Percentiles rank a stretch among this genome's conserved stretches.
Evolutionary conservation across 92 coral and sea anemone species (phyloP).

Genomic region (Porites cylindrica): DNA sequence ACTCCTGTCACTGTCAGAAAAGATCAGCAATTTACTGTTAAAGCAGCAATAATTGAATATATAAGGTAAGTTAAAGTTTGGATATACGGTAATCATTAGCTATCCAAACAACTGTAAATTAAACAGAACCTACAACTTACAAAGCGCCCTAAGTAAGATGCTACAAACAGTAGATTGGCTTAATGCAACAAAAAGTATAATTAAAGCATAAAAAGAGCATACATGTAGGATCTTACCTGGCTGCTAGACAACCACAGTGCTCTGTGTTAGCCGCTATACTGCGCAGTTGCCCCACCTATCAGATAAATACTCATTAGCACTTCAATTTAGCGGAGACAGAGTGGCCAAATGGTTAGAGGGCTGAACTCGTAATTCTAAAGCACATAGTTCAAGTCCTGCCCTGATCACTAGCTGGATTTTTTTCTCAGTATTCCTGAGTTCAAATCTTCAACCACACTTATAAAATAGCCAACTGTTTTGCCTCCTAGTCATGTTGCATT

Average conservation of each 20-base stretch:
- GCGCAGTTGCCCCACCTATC: conserved; percentile 57
- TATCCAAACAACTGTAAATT: background rate
- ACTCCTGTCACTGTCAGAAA: conserved; percentile 70
- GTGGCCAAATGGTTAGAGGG: background rate
- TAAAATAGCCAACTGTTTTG: too few species aligned
- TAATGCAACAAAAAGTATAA: background rate
- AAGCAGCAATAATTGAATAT: background rate
- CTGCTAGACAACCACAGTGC: conserved; percentile 86
- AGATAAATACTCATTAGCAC: background rate
- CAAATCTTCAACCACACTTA: too few species aligned
- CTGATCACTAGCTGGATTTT: too few species aligned
- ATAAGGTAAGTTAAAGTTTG: background rate
- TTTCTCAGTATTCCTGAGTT: too few species aligned
- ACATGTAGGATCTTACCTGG: conserved; percentile 54
- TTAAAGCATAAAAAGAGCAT: too few species aligned
- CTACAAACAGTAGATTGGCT: background rate
- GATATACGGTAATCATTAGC: background rate
- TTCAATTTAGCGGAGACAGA: background rate
- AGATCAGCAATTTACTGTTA: background rate
- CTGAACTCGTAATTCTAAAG: too few species aligned
- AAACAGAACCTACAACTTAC: background rate
- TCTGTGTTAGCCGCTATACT: conserved; percentile 79
- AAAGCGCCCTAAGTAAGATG: background rate
- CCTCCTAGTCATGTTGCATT: too few species aligned
- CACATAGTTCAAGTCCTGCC: too few species aligned